phyloP scores from a whole-genome alignment of 2,113 vertebrate genomes.

The Pygoscelis adeliae region DNA sequence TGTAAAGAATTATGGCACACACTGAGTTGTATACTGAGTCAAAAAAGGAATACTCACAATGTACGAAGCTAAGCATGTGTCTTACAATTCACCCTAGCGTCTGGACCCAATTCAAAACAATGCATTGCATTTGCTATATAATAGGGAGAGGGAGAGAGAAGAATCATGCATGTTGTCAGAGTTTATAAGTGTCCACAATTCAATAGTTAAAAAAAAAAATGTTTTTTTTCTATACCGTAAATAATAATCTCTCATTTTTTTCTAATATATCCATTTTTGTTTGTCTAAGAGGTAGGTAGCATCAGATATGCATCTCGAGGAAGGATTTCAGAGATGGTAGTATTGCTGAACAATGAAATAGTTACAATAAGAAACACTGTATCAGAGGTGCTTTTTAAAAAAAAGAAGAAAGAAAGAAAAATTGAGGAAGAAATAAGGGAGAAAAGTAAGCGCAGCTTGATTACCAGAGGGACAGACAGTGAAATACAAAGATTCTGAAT shows the following conservation, averaged over 20 bases:
- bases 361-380: not conserved
- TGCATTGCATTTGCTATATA: not conserved
- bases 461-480: not conserved
- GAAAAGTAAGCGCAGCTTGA: not conserved
- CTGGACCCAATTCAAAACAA: not conserved
- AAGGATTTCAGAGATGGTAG: not conserved
- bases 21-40: not conserved
- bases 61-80: not conserved
- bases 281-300: not conserved
- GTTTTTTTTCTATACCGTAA: not conserved
- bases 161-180: not conserved
- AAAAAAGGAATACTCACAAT: not conserved
- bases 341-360: not conserved
- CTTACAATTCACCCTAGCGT: not conserved
- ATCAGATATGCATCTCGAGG: not conserved
- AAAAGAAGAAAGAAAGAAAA: not conserved
- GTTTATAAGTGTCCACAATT: not conserved
- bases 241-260: not conserved
- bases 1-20: not conserved
- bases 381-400: not conserved
- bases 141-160: not conserved
- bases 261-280: not conserved
- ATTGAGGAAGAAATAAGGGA: not conserved
- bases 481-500: not conserved
- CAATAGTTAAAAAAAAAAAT: not conserved